Conservation (phyloP, 2,113 vertebrate species). For the Cardinalis cardinalis region DNA sequence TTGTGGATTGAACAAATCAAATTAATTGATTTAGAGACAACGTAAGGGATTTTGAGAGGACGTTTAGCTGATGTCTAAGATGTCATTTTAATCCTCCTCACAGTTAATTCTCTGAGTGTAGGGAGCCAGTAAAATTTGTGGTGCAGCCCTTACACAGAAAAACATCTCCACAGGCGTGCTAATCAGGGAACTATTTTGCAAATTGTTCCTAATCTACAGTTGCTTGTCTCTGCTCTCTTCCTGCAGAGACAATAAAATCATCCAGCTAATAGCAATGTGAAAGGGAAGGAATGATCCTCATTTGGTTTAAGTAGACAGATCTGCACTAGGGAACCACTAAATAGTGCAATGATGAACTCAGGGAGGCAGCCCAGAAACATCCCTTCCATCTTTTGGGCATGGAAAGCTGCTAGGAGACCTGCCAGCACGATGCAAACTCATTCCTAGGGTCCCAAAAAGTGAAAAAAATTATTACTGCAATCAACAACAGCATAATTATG, state of each 20-base stretch:
- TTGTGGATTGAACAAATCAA: neutral
- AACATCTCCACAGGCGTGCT: neutral
- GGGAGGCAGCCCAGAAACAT: neutral
- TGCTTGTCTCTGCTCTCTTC: neutral
- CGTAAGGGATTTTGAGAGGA: neutral
- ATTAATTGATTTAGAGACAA: neutral
- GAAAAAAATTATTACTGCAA: accelerated
- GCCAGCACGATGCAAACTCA: neutral
- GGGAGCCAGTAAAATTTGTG: neutral
- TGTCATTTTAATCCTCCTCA: neutral
- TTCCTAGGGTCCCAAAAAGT: neutral
- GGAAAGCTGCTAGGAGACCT: neutral
- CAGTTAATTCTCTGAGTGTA: neutral
- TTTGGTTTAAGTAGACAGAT: neutral
- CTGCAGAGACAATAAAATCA: neutral
- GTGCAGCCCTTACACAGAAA: neutral
- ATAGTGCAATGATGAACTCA: neutral
- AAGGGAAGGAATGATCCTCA: neutral
- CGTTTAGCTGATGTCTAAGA: neutral
- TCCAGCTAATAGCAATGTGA: neutral
- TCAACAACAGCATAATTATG: neutral
- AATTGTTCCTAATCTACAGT: neutral
- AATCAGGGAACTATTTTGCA: neutral
- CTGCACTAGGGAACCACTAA: neutral
- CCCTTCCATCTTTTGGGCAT: neutral